A percentile compares a stretch with the other conserved stretches of the same genome.
phyloP scores from a whole-genome alignment of 1,140 invertebrate genomes.

The Temnothorax nylanderi region DNA sequence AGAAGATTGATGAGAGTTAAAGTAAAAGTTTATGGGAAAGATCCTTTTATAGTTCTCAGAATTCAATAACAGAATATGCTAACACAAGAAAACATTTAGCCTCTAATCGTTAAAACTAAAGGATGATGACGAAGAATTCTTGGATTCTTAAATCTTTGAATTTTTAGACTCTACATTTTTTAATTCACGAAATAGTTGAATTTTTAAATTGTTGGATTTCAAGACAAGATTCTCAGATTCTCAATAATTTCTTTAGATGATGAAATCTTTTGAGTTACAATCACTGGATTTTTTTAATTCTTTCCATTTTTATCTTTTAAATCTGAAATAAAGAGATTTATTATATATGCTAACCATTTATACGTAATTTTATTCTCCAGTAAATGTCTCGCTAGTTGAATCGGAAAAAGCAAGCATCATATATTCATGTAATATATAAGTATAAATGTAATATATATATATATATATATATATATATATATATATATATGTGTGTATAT shows the following conservation, averaged over 20 bases:
- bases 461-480: no score
- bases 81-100: slow-evolving; percentile 61
- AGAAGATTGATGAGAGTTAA: slow-evolving; percentile 33
- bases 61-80: slow-evolving; percentile 62
- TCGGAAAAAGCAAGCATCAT: not conserved
- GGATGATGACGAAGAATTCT: slow-evolving; percentile 21
- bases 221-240: slow-evolving; percentile 33
- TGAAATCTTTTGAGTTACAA: slow-evolving; percentile 6
- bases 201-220: slow-evolving; percentile 9
- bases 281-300: not conserved
- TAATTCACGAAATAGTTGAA: not conserved
- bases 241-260: slow-evolving; percentile 12
- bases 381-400: not conserved
- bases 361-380: not conserved
- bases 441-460: no score
- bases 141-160: slow-evolving; percentile 32
- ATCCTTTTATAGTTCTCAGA: slow-evolving; percentile 40
- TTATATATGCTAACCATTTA: not conserved
- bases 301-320: not conserved
- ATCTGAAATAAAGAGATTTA: not conserved
- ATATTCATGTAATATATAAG: not conserved
- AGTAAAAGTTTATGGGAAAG: slow-evolving; percentile 35
- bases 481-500: no score
- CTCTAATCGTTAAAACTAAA: slow-evolving; percentile 59
- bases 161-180: slow-evolving; percentile 18